phyloP scores from a whole-genome alignment of 2,797 vertebrate species.

The Micromesistius poutassou region DNA sequence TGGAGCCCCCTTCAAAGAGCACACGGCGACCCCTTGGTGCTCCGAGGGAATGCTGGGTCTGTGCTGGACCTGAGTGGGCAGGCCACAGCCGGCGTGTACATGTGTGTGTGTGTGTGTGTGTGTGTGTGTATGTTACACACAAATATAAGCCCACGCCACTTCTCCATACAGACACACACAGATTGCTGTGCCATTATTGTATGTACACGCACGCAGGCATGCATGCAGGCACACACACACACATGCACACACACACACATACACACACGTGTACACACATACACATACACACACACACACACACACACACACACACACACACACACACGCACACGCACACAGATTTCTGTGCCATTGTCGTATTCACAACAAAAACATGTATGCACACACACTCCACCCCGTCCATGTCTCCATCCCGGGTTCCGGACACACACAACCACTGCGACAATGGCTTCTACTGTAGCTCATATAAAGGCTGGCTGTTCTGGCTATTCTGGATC shows the following conservation, averaged over 20 bases:
- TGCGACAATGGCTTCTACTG: not conserved
- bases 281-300: slow-evolving; percentile 23
- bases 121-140: slow-evolving; percentile 9
- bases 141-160: slow-evolving; percentile 16
- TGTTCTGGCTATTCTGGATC: not conserved
- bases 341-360: not conserved
- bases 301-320: slow-evolving; percentile 15
- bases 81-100: not conserved
- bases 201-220: slow-evolving; percentile 25
- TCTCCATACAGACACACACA: slow-evolving; percentile 12
- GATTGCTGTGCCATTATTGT: not conserved
- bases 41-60: slow-evolving; percentile 8
- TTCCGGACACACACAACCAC: slow-evolving; percentile 11
- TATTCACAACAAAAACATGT: slow-evolving; percentile 1
- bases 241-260: slow-evolving; percentile 19
- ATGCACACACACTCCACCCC: not conserved
- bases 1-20: slow-evolving; percentile 69
- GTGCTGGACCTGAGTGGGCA: not conserved
- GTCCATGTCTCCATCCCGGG: slow-evolving; percentile 32
- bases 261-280: slow-evolving; percentile 30
- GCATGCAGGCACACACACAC: slow-evolving; percentile 11
- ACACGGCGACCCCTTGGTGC: slow-evolving; percentile 37
- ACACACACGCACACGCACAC: slow-evolving; percentile 24
- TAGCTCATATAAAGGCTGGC: not conserved
- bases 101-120: not conserved